Evolutionary conservation across 2,888 invertebrate species (phyloP).

Genomic region (Pelosia muscerda): DNA sequence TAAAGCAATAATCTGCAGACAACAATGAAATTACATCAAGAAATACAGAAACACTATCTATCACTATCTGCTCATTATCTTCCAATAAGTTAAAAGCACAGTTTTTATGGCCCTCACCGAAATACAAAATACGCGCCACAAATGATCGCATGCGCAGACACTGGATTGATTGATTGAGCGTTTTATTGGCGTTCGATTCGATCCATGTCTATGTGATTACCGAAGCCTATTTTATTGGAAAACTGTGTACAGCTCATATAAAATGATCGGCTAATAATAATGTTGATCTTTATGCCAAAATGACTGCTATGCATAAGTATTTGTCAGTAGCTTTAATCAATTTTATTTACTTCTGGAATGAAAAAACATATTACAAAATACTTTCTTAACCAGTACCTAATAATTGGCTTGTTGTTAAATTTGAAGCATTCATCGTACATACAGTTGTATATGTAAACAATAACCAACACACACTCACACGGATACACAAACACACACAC

Average conservation of each 20-base stretch:
- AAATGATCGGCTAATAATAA: constrained; percentile 28
- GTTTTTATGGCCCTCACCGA: constrained; percentile 32
- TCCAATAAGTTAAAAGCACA: constrained; percentile 13
- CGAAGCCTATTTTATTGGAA: constrained; percentile 47
- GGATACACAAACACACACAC: too few species aligned
- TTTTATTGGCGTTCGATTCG: constrained; percentile 55
- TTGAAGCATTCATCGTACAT: too few species aligned
- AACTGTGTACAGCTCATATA: constrained; percentile 40
- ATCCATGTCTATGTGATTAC: constrained; percentile 51
- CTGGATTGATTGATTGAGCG: constrained; percentile 61
- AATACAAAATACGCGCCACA: constrained; percentile 52
- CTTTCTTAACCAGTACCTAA: too few species aligned
- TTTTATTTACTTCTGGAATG: too few species aligned
- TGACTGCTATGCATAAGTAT: neutral
- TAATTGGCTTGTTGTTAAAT: too few species aligned
- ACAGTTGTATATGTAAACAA: too few species aligned
- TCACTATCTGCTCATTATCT: neutral
- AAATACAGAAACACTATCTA: too few species aligned
- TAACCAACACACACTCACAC: too few species aligned
- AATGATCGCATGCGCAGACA: constrained; percentile 56
- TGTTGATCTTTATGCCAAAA: neutral
- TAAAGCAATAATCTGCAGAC: too few species aligned
- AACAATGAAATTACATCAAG: too few species aligned
- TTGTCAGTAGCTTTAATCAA: too few species aligned
- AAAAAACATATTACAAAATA: too few species aligned